phyloP scores from a whole-genome alignment of 1,140 invertebrate genomes.

The Choristoneura fumiferana region DNA sequence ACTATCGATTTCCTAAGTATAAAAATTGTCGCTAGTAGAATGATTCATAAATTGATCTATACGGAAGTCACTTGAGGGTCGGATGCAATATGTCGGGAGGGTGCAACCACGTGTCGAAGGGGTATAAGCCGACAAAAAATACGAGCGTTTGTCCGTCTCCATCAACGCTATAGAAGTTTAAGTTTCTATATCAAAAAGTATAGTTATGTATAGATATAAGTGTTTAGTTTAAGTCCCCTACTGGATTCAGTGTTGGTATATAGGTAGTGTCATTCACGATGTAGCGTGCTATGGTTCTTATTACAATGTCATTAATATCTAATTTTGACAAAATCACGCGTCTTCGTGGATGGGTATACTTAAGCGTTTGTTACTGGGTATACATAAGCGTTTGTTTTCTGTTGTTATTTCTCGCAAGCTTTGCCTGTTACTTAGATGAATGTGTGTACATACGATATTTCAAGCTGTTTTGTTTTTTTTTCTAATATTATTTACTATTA shows the following conservation, averaged over 20 bases:
- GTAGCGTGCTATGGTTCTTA: no score
- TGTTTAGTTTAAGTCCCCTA: conserved; percentile 13
- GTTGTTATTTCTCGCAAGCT: no score
- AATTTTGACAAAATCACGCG: no score
- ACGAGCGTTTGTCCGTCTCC: conserved; percentile 49
- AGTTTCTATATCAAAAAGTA: background rate
- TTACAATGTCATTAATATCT: no score
- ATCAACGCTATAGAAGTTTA: background rate
- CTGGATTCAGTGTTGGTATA: background rate
- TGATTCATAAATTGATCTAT: conserved; percentile 63
- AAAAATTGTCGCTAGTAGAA: conserved; percentile 16
- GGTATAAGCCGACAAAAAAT: conserved; percentile 61
- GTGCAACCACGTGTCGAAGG: conserved; percentile 62
- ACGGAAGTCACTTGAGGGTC: conserved; percentile 56
- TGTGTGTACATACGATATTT: no score
- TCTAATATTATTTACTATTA: no score
- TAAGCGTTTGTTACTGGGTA: no score
- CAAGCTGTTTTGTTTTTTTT: no score
- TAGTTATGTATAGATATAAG: background rate
- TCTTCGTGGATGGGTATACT: no score
- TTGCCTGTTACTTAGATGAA: no score
- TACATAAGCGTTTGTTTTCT: no score
- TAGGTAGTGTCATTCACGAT: no score
- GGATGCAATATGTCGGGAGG: conserved; percentile 51
- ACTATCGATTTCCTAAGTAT: conserved; percentile 12